A percentile compares a stretch with the other conserved stretches of the same genome.
Conservation (phyloP, 2,888 invertebrate species). For the Eulithis prunata region DNA sequence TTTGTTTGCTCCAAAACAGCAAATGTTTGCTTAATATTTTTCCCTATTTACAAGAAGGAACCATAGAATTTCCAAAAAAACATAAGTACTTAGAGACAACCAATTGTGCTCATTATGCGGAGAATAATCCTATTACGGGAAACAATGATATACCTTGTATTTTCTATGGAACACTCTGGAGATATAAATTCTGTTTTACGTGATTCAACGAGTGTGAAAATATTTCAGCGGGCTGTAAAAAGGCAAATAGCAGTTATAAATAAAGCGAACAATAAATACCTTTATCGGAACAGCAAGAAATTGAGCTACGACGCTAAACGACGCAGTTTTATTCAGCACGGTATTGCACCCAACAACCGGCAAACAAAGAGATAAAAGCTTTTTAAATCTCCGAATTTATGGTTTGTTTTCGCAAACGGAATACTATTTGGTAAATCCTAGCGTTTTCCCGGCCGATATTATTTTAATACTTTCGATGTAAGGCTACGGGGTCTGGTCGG, state of each 20-base stretch:
- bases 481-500: slow-evolving; percentile 28
- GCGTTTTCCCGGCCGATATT: slow-evolving; percentile 55
- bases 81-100: too few species aligned
- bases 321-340: slow-evolving; percentile 56
- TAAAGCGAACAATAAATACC: slow-evolving; percentile 19
- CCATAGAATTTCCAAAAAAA: too few species aligned
- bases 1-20: too few species aligned
- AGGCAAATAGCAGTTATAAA: neutral
- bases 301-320: slow-evolving; percentile 56
- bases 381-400: slow-evolving; percentile 75
- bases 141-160: too few species aligned
- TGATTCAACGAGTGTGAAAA: neutral
- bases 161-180: too few species aligned
- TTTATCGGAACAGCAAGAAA: slow-evolving; percentile 39
- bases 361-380: slow-evolving; percentile 73
- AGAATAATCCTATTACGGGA: too few species aligned
- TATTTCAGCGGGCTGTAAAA: neutral
- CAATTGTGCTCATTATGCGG: too few species aligned
- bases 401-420: slow-evolving; percentile 73
- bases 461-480: slow-evolving; percentile 60
- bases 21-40: too few species aligned
- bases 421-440: slow-evolving; percentile 60
- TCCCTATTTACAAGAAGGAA: too few species aligned
- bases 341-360: slow-evolving; percentile 60
- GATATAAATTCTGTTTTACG: too few species aligned